Percentiles rank a stretch among this genome's conserved stretches.
Evolutionary conservation across 1,140 invertebrate species (phyloP).

Genomic region (Formica exsecta): DNA sequence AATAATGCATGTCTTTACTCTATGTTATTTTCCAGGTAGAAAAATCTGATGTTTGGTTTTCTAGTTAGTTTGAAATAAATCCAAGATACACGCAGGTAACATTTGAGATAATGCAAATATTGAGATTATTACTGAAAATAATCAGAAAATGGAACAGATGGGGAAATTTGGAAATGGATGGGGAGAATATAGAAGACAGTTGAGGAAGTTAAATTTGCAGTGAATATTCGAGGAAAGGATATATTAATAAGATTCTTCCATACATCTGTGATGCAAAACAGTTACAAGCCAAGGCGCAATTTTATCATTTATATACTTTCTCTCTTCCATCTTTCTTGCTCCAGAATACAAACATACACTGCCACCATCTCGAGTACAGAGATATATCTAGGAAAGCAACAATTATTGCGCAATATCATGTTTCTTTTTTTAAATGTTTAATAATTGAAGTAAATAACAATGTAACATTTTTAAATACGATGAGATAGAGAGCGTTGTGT

Average conservation of each 20-base stretch:
- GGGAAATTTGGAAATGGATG: background rate
- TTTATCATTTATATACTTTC: background rate
- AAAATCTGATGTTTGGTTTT: background rate
- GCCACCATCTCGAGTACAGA: background rate
- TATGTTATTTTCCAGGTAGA: background rate
- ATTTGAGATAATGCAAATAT: background rate
- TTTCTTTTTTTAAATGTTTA: background rate
- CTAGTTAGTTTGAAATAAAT: background rate
- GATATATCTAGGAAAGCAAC: background rate
- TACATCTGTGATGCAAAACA: background rate
- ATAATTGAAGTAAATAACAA: background rate
- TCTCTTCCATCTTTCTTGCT: background rate
- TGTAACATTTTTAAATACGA: no score
- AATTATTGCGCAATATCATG: background rate
- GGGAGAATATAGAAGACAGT: background rate
- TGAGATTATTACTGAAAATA: background rate
- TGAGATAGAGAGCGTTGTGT: no score
- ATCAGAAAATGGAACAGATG: background rate
- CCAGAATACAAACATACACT: background rate
- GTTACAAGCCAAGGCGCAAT: background rate
- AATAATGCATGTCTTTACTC: background rate
- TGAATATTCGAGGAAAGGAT: background rate
- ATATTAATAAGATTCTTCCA: background rate
- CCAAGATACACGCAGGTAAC: background rate
- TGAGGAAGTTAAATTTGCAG: background rate